Evolutionary conservation across 2,797 vertebrate species (phyloP).

Genomic region (Notoglanidium macrostoma): DNA sequence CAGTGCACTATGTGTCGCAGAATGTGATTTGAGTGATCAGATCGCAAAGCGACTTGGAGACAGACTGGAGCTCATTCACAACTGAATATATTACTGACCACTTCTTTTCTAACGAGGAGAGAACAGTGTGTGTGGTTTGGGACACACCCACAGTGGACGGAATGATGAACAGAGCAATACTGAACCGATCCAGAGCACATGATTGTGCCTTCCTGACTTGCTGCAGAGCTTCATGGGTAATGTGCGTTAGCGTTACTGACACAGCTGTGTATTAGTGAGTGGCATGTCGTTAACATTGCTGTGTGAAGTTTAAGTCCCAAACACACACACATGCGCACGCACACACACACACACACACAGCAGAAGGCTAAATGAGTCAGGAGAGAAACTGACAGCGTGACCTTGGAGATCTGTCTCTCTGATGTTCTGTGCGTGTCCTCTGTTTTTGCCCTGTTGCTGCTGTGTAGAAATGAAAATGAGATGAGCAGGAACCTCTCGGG

Average conservation of each 20-base stretch:
- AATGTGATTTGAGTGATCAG: background rate
- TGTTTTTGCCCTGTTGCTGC: background rate
- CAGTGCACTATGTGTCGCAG: background rate
- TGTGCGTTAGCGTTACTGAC: background rate
- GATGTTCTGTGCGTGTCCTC: background rate
- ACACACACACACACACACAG: background rate
- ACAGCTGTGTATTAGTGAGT: background rate
- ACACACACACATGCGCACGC: background rate
- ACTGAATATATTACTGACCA: too few relatives aligned
- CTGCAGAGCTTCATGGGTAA: background rate
- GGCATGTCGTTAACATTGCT: background rate
- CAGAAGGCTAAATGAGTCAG: background rate
- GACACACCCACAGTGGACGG: background rate
- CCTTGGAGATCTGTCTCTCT: constrained; percentile 14
- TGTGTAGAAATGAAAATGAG: constrained; percentile 14
- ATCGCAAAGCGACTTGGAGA: background rate
- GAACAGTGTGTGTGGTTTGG: background rate
- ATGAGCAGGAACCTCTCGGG: background rate
- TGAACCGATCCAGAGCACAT: background rate
- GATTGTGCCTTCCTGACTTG: background rate
- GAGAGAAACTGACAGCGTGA: constrained; percentile 12
- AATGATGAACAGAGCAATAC: background rate
- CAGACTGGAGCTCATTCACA: background rate
- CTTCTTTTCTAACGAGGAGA: background rate
- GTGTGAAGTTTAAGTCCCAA: background rate